Evolutionary conservation across 2,888 invertebrate species (phyloP), one percentile per base, ranked within the genome.

Genomic region (Pyrrhia umbra): DNA sequence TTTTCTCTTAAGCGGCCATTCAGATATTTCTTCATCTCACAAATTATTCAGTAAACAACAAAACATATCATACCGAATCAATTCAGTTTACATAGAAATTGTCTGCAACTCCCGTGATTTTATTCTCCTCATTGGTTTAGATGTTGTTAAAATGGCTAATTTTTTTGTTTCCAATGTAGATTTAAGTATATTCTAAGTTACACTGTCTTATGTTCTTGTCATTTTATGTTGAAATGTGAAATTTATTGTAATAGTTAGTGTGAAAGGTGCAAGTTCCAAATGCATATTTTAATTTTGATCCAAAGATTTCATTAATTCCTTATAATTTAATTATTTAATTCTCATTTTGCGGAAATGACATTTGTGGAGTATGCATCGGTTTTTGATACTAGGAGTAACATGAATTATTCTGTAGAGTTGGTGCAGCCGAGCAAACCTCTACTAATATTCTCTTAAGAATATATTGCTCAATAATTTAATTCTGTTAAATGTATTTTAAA

Each of bases 371-470:
- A 92, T 90, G 93, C 92, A 91, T 93, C 91, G 93, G 93, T 94
- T 91, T 90, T 92, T 90, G 90, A 92, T 92, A 90, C 87, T 92
- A 92, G 92, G 85, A 85, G 88, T 90, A 91, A 89, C 88, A 88
- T 87, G 85, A 89, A 88, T 82, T 90, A 90, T 91, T 92, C 91
- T 81, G 91, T 94, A 92, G 92, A 92, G 90, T 93, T 93, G 93
- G 94, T 93, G 94, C 94, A 94, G 92, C 93, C 91, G 94, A 93
- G 94, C 93, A 94, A 93, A 92, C 92, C 93, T 94, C 93, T 94
- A 93, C 90, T 91, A 71, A 91, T 93, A 93, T 94, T 94, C 94
- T 92, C 89, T 88, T 92, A 91, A 80, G 93, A 91, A 93, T 94
- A 91, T 93, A 92, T 94, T 95, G 94, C 94, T 95, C 94, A 95